Base-by-base conservation (phyloP, 2,113 vertebrate species). In the Lepidiolamprologus cunningtoni region DNA sequence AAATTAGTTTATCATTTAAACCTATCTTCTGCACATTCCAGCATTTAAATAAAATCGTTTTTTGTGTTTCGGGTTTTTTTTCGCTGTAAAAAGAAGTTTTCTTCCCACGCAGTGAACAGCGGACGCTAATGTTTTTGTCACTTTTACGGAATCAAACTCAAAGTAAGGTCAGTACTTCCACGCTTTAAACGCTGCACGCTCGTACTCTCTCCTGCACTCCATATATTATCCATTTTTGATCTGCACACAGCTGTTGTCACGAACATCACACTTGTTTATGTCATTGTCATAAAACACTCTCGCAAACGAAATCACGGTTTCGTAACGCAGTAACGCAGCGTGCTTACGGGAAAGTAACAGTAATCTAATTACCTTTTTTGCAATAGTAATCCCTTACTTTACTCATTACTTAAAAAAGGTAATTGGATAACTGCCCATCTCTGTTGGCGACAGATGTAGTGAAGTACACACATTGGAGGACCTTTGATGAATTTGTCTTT, bases 351-450 rank as follows among this genome's bases (percentile, higher is more conserved):
- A 58, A 58, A 33, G 57, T 61, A 33, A 61, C 28, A 61, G 57
- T 19, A 61, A 61, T 58, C 8, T 1, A 58, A 58, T 58, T 31
- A 17, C 55, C n/a, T 58, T 58, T 58, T 58, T 58, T 31, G 26
- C 26, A 31, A 58, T 58, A 58, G 8, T 9, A 58, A 58, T 31
- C 26, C 8, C 55, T 58, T 9, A 58, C 14, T 58, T 58, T 58
- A 58, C 14, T 31, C 5, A 5, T 31, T 58, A 31, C 26, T 58
- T 58, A 31, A 3, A 26, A 57, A 57, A 31, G 14, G 28, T 19
- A 61, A 61, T 33, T 19, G 28, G 57, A 61, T 61, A 33, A 61
- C 57, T 61, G 28, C 57, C 57, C 57, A 61, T 61, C 57, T 61
- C 28, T 21, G 19, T 8, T 68, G 12, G 37, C 2, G 8, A 73